Evolutionary conservation across 2,888 invertebrate species (phyloP).

Genomic region (Allolobophora icterica): DNA sequence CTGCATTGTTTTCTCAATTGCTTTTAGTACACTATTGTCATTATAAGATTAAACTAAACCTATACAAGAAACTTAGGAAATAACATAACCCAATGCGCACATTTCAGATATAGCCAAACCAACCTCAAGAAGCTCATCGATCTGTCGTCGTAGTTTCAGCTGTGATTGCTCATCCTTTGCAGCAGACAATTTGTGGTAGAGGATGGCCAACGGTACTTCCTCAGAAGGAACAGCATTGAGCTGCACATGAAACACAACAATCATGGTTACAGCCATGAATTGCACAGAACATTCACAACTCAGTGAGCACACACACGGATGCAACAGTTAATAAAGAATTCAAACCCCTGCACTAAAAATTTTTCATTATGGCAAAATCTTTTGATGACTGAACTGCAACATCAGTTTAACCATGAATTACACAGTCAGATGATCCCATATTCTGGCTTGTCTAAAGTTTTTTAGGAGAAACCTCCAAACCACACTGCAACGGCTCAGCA

Average conservation of each 20-base stretch:
- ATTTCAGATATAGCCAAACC: slow-evolving; percentile 1
- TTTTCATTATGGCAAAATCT: not conserved
- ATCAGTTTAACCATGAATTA: no score
- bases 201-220: slow-evolving; percentile 65
- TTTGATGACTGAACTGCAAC: no score
- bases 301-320: no score
- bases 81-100: not conserved
- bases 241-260: slow-evolving; percentile 30
- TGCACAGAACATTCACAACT: not conserved
- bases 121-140: slow-evolving; percentile 47
- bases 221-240: slow-evolving; percentile 64
- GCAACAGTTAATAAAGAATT: not conserved
- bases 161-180: slow-evolving; percentile 53
- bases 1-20: no score
- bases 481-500: no score
- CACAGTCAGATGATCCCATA: no score
- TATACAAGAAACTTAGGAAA: not conserved
- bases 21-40: no score
- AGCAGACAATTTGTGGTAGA: slow-evolving; percentile 58
- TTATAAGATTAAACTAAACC: not conserved
- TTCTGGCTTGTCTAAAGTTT: no score
- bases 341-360: not conserved
- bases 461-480: no score
- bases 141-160: slow-evolving; percentile 51
- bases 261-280: not conserved